Conservation (phyloP, 2,113 vertebrate genomes). For the Lutjanus erythropterus region DNA sequence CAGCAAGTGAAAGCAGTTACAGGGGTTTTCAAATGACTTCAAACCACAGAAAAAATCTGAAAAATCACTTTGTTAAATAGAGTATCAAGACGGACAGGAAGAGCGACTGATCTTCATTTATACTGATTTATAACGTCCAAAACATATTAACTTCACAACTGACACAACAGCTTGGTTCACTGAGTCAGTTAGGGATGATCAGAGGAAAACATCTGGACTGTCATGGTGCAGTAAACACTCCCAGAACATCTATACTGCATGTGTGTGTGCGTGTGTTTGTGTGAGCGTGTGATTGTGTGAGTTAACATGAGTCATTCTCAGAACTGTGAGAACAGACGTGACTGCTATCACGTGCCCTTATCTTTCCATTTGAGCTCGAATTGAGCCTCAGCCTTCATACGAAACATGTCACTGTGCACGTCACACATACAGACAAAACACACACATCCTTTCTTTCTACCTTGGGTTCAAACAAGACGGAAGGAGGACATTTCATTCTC, state of each 20-base stretch:
- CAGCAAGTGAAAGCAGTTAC: not conserved
- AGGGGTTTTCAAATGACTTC: not conserved
- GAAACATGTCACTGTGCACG: conserved; percentile 4
- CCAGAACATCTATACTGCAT: conserved; percentile 27
- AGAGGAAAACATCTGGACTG: conserved; percentile 66
- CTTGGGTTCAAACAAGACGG: conserved; percentile 51
- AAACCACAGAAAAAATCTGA: not conserved
- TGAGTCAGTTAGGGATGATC: conserved; percentile 12
- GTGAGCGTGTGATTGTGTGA: not conserved
- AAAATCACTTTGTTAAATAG: no score
- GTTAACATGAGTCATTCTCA: conserved; percentile 28
- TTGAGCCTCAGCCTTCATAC: conserved; percentile 21
- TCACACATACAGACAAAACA: conserved; percentile 6
- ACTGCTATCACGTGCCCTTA: conserved; percentile 34
- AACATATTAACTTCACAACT: not conserved
- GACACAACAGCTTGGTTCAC: conserved; percentile 25
- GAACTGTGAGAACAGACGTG: conserved; percentile 71
- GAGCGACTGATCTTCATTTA: not conserved
- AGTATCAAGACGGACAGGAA: not conserved
- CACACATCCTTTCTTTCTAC: conserved; percentile 43
- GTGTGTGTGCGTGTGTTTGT: conserved; percentile 17
- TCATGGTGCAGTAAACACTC: conserved; percentile 48
- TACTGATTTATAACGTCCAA: not conserved
- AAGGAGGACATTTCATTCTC: conserved; percentile 50
- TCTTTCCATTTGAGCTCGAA: conserved; percentile 34